phyloP scores from a whole-genome alignment of 2,888 invertebrate species.

The Uropetala carovei region DNA sequence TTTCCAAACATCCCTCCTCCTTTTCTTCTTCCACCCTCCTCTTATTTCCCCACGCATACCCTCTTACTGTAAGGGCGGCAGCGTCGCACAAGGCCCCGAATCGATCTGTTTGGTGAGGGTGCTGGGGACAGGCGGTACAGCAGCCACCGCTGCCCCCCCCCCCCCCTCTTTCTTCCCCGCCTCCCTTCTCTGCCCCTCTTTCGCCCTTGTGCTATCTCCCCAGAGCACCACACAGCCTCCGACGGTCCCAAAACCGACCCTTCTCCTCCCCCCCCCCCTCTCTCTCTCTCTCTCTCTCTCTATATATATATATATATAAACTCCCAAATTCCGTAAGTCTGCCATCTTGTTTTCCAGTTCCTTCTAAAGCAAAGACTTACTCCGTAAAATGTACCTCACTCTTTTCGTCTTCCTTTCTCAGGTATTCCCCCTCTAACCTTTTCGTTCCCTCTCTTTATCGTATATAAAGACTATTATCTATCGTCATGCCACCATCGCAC shows the following conservation, averaged over 20 bases:
- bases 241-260: conserved; percentile 43
- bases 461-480: no score
- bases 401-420: not conserved
- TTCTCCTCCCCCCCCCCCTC: not conserved
- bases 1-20: not conserved
- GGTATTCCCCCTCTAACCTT: no score
- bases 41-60: not conserved
- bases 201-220: conserved; percentile 7
- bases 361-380: not conserved
- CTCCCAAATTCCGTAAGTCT: not conserved
- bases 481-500: not conserved
- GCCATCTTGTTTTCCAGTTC: conserved; percentile 60
- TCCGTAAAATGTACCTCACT: not conserved
- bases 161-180: no score
- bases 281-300: not conserved
- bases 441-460: no score
- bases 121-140: conserved; percentile 57
- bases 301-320: no score
- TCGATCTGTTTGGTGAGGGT: conserved; percentile 64
- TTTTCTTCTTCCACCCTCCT: not conserved
- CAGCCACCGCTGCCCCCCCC: conserved; percentile 47
- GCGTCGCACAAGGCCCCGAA: conserved; percentile 46
- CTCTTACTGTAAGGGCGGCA: conserved; percentile 34
- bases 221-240: conserved; percentile 58
- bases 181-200: not conserved